These are phyloP conservation scores for Macrophya annulata DNA, from an alignment of 2,888 invertebrate genomes.

Conservation along the genomic window DNA sequence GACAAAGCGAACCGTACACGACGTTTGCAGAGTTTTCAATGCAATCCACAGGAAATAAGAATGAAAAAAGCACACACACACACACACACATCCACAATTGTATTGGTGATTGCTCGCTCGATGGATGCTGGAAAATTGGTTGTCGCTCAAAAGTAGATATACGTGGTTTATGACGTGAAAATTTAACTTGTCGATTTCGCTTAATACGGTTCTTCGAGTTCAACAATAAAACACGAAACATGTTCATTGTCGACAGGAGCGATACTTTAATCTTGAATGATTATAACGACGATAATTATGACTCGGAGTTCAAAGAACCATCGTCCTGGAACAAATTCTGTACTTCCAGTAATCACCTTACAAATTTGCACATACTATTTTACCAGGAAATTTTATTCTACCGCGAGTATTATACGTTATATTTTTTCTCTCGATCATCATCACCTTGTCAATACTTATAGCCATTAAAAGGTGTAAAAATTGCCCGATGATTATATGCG, in stretches of 20 bases:
- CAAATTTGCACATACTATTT: not conserved
- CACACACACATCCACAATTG: not conserved
- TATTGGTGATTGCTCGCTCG: slow-evolving; percentile 51
- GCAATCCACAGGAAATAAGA: not conserved
- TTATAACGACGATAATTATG: not conserved
- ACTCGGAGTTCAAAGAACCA: not conserved
- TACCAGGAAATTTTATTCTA: not conserved
- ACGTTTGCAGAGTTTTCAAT: not conserved
- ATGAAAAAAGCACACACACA: not conserved
- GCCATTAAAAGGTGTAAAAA: not conserved
- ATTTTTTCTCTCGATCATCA: not conserved
- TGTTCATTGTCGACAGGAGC: not conserved
- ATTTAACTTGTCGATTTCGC: not conserved
- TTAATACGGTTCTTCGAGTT: not conserved
- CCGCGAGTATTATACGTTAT: not conserved
- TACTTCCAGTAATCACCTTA: not conserved
- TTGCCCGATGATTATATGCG: not conserved
- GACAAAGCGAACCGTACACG: too few relatives aligned
- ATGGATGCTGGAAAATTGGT: slow-evolving; percentile 52
- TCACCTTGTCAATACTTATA: not conserved
- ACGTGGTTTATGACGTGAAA: slow-evolving; percentile 14
- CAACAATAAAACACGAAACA: not conserved
- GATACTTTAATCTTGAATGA: not conserved
- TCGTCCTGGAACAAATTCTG: not conserved
- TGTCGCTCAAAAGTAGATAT: not conserved